These are phyloP conservation scores for Cheilosia vulpina DNA, from an alignment of 2,888 invertebrate genomes.

Conservation along the genomic window DNA sequence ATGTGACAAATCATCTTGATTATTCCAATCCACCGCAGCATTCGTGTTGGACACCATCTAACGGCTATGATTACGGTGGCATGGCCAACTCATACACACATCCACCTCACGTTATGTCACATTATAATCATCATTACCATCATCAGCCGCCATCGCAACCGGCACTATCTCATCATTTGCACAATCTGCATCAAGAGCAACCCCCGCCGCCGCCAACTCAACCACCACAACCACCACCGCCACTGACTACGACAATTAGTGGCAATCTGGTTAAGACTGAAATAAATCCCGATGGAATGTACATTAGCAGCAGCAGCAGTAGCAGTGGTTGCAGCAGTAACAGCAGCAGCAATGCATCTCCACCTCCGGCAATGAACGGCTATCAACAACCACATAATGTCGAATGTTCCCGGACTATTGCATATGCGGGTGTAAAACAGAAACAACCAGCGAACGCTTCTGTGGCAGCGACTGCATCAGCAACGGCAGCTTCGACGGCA, in stretches of 20 bases:
- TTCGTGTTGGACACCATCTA: conserved; percentile 61
- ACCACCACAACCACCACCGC: conserved; percentile 1
- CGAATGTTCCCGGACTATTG: conserved; percentile 28
- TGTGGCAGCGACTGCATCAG: conserved; percentile 69
- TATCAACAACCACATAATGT: conserved; percentile 13
- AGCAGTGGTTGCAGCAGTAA: conserved; percentile 70
- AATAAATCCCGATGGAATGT: conserved; percentile 72
- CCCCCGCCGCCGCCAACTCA: conserved; percentile 19
- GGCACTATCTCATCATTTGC: conserved; percentile 24
- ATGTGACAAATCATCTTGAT: conserved; percentile 52
- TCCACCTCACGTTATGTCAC: conserved; percentile 56
- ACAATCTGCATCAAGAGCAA: conserved; percentile 42
- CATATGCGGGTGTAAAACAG: conserved; percentile 27
- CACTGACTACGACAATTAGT: conserved; percentile 21
- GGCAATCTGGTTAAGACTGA: conserved; percentile 73
- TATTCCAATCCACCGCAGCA: conserved; percentile 60
- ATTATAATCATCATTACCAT: conserved; percentile 64
- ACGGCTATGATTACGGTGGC: conserved; percentile 61
- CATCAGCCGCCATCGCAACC: conserved; percentile 50
- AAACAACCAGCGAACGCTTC: conserved; percentile 19
- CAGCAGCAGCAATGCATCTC: conserved; percentile 60
- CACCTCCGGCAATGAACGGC: conserved; percentile 8
- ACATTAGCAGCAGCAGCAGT: conserved; percentile 66
- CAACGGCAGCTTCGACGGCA: conserved; percentile 43
- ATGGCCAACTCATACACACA: conserved; percentile 63